Base-by-base conservation (phyloP, 2,797 vertebrate species). In the Ctenopoma kingsleyae region DNA sequence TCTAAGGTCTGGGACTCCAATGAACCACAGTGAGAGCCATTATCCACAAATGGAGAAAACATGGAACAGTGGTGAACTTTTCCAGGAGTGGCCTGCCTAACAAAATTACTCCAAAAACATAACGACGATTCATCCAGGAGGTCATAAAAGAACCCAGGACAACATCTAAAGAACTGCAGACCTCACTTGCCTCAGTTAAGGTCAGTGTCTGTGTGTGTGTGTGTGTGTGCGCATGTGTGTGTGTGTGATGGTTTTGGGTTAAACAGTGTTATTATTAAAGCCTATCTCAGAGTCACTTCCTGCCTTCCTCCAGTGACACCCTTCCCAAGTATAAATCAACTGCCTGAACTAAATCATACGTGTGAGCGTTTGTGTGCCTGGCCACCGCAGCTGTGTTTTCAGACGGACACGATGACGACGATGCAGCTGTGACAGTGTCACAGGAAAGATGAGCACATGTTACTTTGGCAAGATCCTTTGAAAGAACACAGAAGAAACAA, bases 241-340 rank as follows among this genome's bases (percentile, higher is more conserved):
- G 25, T 27, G 23, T 58, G 65, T 91, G 91, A 94, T 85, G 82
- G 90, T 92, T 93, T 93, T 90, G 85, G 90, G 91, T 93, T 92
- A 92, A 94, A 93, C 85, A 91, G 89, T 82, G 88, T 91, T 91
- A 93, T 92, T 92, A 93, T 93, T 90, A 91, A 90, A 91, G 83
- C 78, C 74, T 82, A 89, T 84, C 78, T 19, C 86, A 81, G 70
- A 81, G 82, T 74, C 74, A 71, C 86, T 91, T 89, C 74, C 80
- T 70, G 69, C 82, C 73, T 87, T 74, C 83, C 80, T 75, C 73
- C 82, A 63, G 70, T 85, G 86, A 81, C 87, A 85, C 86, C 88
- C 81, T 90, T 76, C 83, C 78, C 64, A 64, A 83, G 88, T 75
- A 93, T 93, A 93, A 94, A 94, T 94, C 92, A 93, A 81, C 76